phyloP scores from a whole-genome alignment of 64 coral and sea anemone species.

The Dendronephthya gigantea region DNA sequence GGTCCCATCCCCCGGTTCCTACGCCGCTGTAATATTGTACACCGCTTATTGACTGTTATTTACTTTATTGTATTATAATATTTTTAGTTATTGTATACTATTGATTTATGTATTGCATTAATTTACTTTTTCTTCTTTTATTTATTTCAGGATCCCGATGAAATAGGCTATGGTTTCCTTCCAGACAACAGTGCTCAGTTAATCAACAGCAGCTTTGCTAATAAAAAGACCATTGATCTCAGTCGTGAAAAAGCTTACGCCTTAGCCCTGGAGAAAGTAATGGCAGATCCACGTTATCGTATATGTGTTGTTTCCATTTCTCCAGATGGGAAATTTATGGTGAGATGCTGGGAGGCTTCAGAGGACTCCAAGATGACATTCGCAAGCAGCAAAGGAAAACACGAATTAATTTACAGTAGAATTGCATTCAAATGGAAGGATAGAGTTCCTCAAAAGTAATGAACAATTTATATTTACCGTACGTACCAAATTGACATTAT shows the following conservation, averaged over 20 bases:
- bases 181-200: background rate
- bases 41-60: too few relatives aligned
- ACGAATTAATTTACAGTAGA: background rate
- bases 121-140: too few relatives aligned
- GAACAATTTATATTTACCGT: background rate
- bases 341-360: background rate
- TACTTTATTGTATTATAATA: too few relatives aligned
- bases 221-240: background rate
- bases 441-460: background rate
- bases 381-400: background rate
- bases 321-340: background rate
- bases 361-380: background rate
- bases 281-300: background rate
- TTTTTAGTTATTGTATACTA: too few relatives aligned
- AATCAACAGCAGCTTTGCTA: background rate
- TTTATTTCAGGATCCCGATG: too few relatives aligned
- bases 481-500: too few relatives aligned
- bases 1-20: too few relatives aligned
- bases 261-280: background rate
- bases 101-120: too few relatives aligned
- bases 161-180: too few relatives aligned
- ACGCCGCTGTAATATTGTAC: too few relatives aligned
- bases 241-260: background rate
- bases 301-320: background rate
- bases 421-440: slow-evolving; percentile 4